These are phyloP conservation scores for Drosophila kanekoi DNA, from an alignment of 2,888 invertebrate species.

Conservation along the genomic window DNA sequence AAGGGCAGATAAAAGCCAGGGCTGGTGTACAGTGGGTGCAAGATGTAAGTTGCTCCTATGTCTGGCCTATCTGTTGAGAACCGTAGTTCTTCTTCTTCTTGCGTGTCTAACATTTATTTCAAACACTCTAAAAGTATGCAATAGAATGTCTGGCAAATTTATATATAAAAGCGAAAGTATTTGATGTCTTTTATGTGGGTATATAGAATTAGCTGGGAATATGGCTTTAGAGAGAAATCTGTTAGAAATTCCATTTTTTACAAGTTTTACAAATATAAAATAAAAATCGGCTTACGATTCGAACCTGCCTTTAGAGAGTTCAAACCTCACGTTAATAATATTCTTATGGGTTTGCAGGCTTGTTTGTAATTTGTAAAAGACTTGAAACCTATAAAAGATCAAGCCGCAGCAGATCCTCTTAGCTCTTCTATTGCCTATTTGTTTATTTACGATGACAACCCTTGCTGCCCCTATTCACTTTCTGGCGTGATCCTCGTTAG, in stretches of 20 bases:
- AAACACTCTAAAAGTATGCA: conserved; percentile 16
- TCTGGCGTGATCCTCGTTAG: conserved; percentile 10
- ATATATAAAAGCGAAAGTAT: neutral
- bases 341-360: too few relatives aligned
- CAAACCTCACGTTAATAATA: too few relatives aligned
- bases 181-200: too few relatives aligned
- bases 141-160: neutral
- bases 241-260: too few relatives aligned
- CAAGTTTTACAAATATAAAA: too few relatives aligned
- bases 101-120: neutral
- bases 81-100: neutral
- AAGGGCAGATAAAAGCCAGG: too few relatives aligned
- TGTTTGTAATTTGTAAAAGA: neutral
- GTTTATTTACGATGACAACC: conserved; percentile 32
- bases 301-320: too few relatives aligned
- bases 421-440: conserved; percentile 20
- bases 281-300: too few relatives aligned
- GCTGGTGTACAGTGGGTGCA: too few relatives aligned
- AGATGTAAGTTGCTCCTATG: too few relatives aligned
- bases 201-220: too few relatives aligned
- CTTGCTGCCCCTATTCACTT: conserved; percentile 10
- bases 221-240: too few relatives aligned
- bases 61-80: neutral
- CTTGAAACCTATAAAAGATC: neutral
- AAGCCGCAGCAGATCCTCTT: conserved; percentile 24